Base-by-base conservation (phyloP, 2,113 vertebrate genomes). In the Neofelis nebulosa region DNA sequence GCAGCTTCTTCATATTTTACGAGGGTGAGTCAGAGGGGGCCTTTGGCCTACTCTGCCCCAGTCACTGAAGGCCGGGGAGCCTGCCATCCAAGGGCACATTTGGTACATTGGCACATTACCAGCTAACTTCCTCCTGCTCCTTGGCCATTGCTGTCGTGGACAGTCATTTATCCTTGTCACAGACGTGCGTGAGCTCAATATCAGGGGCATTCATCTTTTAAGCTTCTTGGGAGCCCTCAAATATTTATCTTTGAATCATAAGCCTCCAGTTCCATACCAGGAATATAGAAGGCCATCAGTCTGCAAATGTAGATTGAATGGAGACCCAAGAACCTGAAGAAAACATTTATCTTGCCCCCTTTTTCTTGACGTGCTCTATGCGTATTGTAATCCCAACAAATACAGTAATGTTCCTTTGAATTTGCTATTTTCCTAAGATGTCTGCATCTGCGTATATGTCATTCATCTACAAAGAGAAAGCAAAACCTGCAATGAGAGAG, bases 1-100 rank as follows among this genome's bases (percentile, higher is more conserved):
- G 97, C 99, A 99, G 82, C 99, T 99, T 23, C 99, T 99, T 83
- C 99, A 99, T 74, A 98, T 99, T 95, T 98, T 99, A 27, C 97
- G 98, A 93, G 99, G 99, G 99, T 99, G 98, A 33, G 98, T 93
- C 81, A 10, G 31, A 9, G 23, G 1, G 63, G 79, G 55, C 36
- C 25, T 4, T 4, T 18, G 73, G 38, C 33, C 21, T 15, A 4
- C 79, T 50, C 31, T 11, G 21, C 7, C n/a, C 19, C 23, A 0
- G 33, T 55, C 36, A 2, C 5, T 1, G n/a, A 31, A 76, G 52
- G 7, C 36, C 25, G 38, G 57, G 71, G 15, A 27, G 63, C 7
- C n/a, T 4, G 25, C 14, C 6, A 0, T 16, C 0, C 7, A 15
- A 29, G 13, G 71, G 57, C 69, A 11, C 15, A 9, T 7, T 6